Evolutionary conservation across 2,113 vertebrate species (phyloP), one percentile per base, ranked within the genome.

Genomic region (Salvelinus namaycush): DNA sequence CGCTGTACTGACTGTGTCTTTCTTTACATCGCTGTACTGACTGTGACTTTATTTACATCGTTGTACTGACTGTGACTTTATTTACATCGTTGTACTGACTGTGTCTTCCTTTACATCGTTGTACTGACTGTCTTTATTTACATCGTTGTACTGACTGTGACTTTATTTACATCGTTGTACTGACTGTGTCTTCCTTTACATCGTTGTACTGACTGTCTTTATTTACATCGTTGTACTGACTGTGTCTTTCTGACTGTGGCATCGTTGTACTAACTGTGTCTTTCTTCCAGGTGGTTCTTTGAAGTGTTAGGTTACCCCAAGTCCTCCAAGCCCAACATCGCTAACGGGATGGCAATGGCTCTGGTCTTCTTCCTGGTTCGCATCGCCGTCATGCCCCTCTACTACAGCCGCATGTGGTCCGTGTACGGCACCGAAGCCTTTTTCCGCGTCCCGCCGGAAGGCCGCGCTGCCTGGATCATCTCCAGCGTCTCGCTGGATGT

Each of bases 271-370:
- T 71, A 66, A 72, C 67, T 51, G 31, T 39, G 1, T 77, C 70
- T 93, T 73, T 94, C 84, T 95, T 94, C 73, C 94, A 99, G 98
- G 91, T 99, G 98, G 98, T 99, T 99, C 93, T 97, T 98, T 89
- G 98, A 99, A 92, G 91, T 94, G 75, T 92, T 99, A 84, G 95
- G 96, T 78, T 99, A 98, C 85, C 91, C 96, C 76, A 98, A 95
- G 87, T 94, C 95, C 88, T 97, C 95, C 73, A 94, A 93, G 80
- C 94, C 93, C 77, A 99, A 99, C 79, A 95, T 99, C 87, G 85
- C 95, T 78, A 99, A 99, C 49, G 98, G 98, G 1, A 87, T 99
- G 22, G 94, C 97, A 86, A 99, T 99, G 98, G 96, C 96, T 0
- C 83, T 89, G 4, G 94, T 95, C 65, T 99, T 99, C 93, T 99